These are phyloP conservation scores for Coracias cyanogaster DNA, from an alignment of 2,797 vertebrate genomes.

Conservation along the genomic window DNA sequence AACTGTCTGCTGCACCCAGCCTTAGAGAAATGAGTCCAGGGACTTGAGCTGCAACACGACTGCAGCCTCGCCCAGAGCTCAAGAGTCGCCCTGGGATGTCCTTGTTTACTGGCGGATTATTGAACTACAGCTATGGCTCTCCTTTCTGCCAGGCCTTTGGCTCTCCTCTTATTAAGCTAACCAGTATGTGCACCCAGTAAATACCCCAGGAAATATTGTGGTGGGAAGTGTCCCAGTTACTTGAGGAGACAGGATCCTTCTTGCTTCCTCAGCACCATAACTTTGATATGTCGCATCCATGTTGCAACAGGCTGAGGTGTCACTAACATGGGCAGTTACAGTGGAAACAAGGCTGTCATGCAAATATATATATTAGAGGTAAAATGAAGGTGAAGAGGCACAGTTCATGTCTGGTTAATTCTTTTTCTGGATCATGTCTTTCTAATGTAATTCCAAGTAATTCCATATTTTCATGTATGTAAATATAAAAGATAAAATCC, in stretches of 20 bases:
- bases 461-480: background rate
- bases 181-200: background rate
- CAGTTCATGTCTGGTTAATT: background rate
- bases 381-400: background rate
- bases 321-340: background rate
- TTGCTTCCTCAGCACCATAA: background rate
- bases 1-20: background rate
- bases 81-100: rapidly evolving
- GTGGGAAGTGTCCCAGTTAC: background rate
- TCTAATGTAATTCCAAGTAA: background rate
- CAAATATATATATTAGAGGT: background rate
- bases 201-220: background rate
- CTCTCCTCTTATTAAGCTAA: background rate
- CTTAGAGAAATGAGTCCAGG: background rate
- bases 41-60: background rate
- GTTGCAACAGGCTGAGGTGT: background rate
- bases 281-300: background rate
- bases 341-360: rapidly evolving
- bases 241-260: background rate
- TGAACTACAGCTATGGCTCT: background rate
- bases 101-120: background rate
- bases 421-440: background rate
- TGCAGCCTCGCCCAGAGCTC: background rate
- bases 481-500: background rate
- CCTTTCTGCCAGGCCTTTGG: background rate